phyloP scores from a whole-genome alignment of 1,140 invertebrate species.

The Achroia grisella region DNA sequence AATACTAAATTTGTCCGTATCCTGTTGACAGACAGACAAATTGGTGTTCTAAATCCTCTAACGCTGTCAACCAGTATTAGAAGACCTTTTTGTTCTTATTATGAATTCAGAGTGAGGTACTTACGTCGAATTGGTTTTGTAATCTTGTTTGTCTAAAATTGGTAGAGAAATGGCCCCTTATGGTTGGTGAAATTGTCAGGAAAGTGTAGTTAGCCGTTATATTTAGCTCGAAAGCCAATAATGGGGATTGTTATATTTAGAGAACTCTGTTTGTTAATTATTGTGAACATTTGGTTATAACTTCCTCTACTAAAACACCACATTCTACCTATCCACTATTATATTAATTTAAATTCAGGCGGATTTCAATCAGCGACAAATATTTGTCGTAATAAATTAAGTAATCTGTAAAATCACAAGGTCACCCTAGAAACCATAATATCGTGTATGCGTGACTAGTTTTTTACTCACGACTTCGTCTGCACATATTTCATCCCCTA shows the following conservation, averaged over 20 bases:
- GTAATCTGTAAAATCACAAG: too few species aligned
- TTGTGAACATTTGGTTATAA: too few species aligned
- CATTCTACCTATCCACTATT: too few species aligned
- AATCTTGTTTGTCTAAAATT: constrained; percentile 14
- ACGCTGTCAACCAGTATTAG: background rate
- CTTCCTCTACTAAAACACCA: too few species aligned
- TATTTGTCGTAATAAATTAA: too few species aligned
- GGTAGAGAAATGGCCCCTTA: constrained; percentile 13
- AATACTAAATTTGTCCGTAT: constrained; percentile 27
- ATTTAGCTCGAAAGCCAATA: background rate
- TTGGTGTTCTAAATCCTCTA: constrained; percentile 31
- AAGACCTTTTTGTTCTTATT: constrained; percentile 3
- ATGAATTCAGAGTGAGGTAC: background rate
- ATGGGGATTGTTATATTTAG: background rate
- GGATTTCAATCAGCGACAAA: too few species aligned
- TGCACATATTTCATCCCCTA: too few species aligned
- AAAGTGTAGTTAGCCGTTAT: constrained; percentile 8
- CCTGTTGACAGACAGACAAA: constrained; percentile 52
- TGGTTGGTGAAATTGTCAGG: constrained; percentile 19
- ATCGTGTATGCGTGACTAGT: too few species aligned
- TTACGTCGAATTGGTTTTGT: constrained; percentile 3
- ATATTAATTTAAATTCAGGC: too few species aligned
- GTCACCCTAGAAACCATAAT: too few species aligned
- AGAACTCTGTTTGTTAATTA: too few species aligned
- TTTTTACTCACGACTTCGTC: too few species aligned